Evolutionary conservation across 2,797 vertebrate species (phyloP).

Genomic region (Hypotaenidia philippensis): DNA sequence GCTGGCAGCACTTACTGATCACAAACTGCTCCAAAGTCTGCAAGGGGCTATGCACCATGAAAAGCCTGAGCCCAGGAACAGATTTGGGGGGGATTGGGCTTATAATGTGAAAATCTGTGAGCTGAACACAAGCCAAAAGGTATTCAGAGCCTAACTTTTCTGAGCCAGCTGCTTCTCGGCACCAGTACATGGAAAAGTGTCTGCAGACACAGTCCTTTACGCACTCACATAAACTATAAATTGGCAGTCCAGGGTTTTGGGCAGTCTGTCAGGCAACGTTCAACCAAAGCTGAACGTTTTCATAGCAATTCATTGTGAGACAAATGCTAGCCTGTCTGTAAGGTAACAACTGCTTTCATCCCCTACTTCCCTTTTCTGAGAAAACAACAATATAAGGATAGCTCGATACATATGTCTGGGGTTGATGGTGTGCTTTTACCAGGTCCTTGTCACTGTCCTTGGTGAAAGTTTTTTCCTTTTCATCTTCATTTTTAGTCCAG

Average conservation of each 20-base stretch:
- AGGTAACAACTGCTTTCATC: background rate
- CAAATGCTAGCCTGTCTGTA: background rate
- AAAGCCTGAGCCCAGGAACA: background rate
- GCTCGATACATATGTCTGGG: constrained; percentile 10
- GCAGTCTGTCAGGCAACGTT: background rate
- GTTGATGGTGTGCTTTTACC: constrained; percentile 81
- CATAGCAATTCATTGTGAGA: background rate
- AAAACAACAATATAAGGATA: constrained; percentile 9
- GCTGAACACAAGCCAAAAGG: constrained; percentile 18
- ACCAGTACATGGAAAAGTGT: background rate
- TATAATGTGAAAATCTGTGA: constrained; percentile 16
- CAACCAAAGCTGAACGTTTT: constrained; percentile 3
- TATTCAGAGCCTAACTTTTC: constrained; percentile 2
- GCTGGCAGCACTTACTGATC: background rate
- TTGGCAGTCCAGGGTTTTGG: background rate
- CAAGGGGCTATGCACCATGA: background rate
- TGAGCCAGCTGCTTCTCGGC: constrained; percentile 20
- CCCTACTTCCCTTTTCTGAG: background rate
- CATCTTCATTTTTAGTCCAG: constrained; percentile 95
- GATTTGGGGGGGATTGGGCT: background rate
- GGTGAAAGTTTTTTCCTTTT: constrained; percentile 93
- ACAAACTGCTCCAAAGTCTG: background rate
- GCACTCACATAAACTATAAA: constrained; percentile 10
- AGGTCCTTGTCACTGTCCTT: constrained; percentile 93
- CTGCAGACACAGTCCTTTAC: constrained; percentile 15